These are phyloP conservation scores for Mallotus villosus DNA, from an alignment of 2,797 vertebrate genomes.

Conservation along the genomic window DNA sequence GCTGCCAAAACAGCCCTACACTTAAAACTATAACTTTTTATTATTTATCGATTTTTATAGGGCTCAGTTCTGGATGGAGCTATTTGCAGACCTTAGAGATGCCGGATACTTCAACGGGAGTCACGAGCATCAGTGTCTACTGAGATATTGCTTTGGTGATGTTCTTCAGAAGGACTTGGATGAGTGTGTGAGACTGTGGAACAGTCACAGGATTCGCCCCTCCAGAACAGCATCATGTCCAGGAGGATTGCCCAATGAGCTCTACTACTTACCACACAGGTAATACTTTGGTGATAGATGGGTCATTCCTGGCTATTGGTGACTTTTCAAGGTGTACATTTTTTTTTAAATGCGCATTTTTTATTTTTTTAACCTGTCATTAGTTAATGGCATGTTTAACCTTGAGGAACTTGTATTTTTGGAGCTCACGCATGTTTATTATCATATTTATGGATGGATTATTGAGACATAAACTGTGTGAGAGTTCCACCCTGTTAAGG, in stretches of 20 bases:
- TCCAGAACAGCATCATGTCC: conserved; percentile 45
- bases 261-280: conserved; percentile 44
- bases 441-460: too few relatives aligned
- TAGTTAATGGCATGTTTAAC: too few relatives aligned
- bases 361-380: too few relatives aligned
- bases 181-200: conserved; percentile 46
- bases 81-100: conserved; percentile 49
- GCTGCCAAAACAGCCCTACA: too few relatives aligned
- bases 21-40: neutral
- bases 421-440: too few relatives aligned
- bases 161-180: conserved; percentile 37
- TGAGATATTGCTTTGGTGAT: conserved; percentile 29
- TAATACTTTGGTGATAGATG: conserved; percentile 21
- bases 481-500: too few relatives aligned
- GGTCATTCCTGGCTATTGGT: too few relatives aligned
- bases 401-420: too few relatives aligned
- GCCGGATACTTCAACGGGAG: conserved; percentile 39
- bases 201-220: conserved; percentile 40
- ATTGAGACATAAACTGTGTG: too few relatives aligned
- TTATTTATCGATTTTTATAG: conserved; percentile 25
- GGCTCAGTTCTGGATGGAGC: conserved; percentile 46
- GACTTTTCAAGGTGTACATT: too few relatives aligned
- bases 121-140: conserved; percentile 39
- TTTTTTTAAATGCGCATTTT: too few relatives aligned
- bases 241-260: conserved; percentile 41